Base-by-base conservation (phyloP, 1,140 invertebrate species). In the Bombus superbus region DNA sequence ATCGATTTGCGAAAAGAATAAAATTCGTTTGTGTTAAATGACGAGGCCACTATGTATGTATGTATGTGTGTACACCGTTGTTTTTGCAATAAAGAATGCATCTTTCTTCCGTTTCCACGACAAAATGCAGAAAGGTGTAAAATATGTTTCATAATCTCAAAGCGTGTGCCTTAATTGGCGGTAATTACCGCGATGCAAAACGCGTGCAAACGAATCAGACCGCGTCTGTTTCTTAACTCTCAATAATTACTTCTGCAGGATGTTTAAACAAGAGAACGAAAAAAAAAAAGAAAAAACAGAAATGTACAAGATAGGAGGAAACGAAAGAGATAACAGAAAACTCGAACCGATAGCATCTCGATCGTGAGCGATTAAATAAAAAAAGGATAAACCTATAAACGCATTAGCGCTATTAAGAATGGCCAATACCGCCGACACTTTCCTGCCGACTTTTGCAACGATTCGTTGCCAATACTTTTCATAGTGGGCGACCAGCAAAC, bases 381-480 rank as follows among this genome's bases (percentile, higher is more conserved):
- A 64, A 59, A 32, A 71, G 15, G 79, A 81, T 81, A 74, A 69
- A 53, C 22, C 38, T 57, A 18, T 66, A 75, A 85, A 81, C 59
- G 38, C 69, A 53, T 72, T 40, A 40, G 25, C 15, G 68, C 72
- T 80, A 32, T 57, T 62, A 80, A 22, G n/a, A 40, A 32, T 81
- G 13, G 25, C 38, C 40, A n/a, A 35, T 3, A 35, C 57, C 89
- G 89, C 89, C 89, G 71, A 90, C 89, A 90, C 83, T 86, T 90
- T 90, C 89, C 81, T 90, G 83, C 72, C 22, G 62, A 47, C 86
- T 90, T 88, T 90, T 88, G 89, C 89, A 90, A 90, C 86, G 22
- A 86, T 75, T 71, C 38, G 83, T 90, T 90, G 72, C 86, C 79
- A 87, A 90, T 90, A 83, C 28, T 68, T 85, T 79, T 74, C 80